A percentile compares a stretch with the other conserved stretches of the same genome.
Conservation (phyloP, 1,140 invertebrate genomes). For the Phortica variegata region DNA sequence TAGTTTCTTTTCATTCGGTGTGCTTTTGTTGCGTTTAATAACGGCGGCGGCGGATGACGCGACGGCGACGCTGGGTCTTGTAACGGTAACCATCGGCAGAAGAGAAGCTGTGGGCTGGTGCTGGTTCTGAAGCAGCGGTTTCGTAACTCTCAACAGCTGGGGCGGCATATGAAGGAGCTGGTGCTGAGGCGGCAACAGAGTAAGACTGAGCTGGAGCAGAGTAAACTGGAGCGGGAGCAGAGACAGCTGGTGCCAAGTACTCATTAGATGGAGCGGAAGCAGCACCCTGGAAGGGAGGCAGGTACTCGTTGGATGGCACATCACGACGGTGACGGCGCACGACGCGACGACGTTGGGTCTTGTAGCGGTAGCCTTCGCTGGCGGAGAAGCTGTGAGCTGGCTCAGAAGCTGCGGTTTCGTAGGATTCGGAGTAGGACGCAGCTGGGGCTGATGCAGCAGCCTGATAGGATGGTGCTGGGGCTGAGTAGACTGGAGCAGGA, state of each 20-base stretch:
- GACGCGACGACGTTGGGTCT: slow-evolving; percentile 35
- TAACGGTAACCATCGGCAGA: slow-evolving; percentile 38
- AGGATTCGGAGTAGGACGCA: slow-evolving; percentile 16
- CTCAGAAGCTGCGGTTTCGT: slow-evolving; percentile 35
- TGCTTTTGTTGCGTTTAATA: slow-evolving; percentile 25
- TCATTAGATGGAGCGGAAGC: slow-evolving; percentile 35
- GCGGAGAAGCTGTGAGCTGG: slow-evolving; percentile 41
- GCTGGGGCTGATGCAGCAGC: slow-evolving; percentile 3
- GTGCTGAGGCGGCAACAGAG: slow-evolving; percentile 6
- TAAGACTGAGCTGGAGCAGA: slow-evolving; percentile 4
- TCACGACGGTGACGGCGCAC: slow-evolving; percentile 41
- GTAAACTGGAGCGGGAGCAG: slow-evolving; percentile 13
- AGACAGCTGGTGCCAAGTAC: slow-evolving; percentile 38
- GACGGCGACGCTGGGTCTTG: slow-evolving; percentile 40
- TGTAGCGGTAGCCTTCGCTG: slow-evolving; percentile 45
- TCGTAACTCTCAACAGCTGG: slow-evolving; percentile 29
- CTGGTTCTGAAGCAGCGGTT: slow-evolving; percentile 35
- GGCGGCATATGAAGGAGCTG: slow-evolving; percentile 9
- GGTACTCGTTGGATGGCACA: slow-evolving; percentile 45
- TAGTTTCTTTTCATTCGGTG: too few relatives aligned
- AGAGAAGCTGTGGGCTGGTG: slow-evolving; percentile 35
- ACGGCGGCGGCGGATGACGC: slow-evolving; percentile 39
- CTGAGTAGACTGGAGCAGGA: not conserved
- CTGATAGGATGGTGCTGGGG: not conserved
- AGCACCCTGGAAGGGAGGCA: slow-evolving; percentile 37